Percentiles rank a stretch among this genome's conserved stretches.
Evolutionary conservation across 2,888 invertebrate genomes (phyloP).

Genomic region (Pristionchus mayeri): DNA sequence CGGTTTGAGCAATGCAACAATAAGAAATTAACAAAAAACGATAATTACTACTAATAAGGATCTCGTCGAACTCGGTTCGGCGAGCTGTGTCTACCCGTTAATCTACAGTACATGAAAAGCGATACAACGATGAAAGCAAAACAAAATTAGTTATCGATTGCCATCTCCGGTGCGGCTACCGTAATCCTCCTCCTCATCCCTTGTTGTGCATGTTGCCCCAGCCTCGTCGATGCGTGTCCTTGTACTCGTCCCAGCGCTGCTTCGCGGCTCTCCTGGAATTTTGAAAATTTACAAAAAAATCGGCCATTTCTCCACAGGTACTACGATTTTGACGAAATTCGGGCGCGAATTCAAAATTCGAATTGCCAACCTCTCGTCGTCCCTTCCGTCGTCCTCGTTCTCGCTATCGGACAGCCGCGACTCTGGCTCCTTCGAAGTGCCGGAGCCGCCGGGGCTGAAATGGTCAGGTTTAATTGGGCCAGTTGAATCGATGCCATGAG

Average conservation of each 20-base stretch:
- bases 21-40: neutral
- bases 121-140: neutral
- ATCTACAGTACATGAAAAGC: too few relatives aligned
- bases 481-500: too few relatives aligned
- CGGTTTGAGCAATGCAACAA: neutral
- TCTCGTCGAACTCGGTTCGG: neutral
- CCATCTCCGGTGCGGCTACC: neutral
- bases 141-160: slow-evolving; percentile 17
- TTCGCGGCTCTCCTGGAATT: slow-evolving; percentile 56
- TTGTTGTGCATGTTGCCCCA: slow-evolving; percentile 75
- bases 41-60: neutral
- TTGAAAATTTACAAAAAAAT: too few relatives aligned
- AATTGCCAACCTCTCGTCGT: slow-evolving; percentile 49
- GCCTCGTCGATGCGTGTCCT: slow-evolving; percentile 72
- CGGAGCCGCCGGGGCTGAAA: slow-evolving; percentile 32
- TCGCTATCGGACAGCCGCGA: slow-evolving; percentile 54
- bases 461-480: neutral
- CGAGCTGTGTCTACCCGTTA: too few relatives aligned
- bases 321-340: neutral
- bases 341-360: slow-evolving; percentile 6
- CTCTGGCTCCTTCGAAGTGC: neutral
- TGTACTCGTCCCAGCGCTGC: slow-evolving; percentile 71
- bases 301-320: too few relatives aligned
- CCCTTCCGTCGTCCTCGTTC: slow-evolving; percentile 61
- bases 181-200: slow-evolving; percentile 60